Evolutionary conservation across 1,140 invertebrate genomes (phyloP).

Genomic region (Aricia agestis): DNA sequence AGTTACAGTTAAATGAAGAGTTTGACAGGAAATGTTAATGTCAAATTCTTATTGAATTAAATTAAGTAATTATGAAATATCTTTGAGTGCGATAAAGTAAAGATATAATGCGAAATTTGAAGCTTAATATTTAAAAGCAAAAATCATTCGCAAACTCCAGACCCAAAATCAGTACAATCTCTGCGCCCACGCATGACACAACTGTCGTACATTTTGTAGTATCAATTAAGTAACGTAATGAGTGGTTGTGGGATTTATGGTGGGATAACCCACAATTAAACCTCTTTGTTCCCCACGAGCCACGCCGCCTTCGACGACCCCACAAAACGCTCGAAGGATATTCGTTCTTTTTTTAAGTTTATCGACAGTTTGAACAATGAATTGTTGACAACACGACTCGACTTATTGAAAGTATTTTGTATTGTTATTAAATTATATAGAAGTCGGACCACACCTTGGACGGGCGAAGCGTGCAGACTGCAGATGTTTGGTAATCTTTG

Average conservation of each 20-base stretch:
- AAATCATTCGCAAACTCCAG: not conserved
- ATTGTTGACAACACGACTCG: not conserved
- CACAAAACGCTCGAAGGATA: conserved; percentile 35
- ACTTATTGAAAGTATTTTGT: not conserved
- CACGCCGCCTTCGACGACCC: conserved; percentile 41
- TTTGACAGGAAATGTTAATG: too few species aligned
- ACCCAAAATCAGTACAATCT: not conserved
- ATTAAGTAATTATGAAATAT: too few species aligned
- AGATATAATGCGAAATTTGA: too few species aligned
- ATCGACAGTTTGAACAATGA: conserved; percentile 3
- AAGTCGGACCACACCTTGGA: too few species aligned
- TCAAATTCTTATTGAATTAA: too few species aligned
- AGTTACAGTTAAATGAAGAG: too few species aligned
- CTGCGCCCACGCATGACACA: conserved; percentile 2
- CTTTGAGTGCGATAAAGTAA: too few species aligned
- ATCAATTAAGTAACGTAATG: conserved; percentile 68
- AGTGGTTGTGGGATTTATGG: conserved; percentile 62
- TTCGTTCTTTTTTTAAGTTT: not conserved
- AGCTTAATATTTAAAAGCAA: too few species aligned
- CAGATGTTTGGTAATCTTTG: too few species aligned
- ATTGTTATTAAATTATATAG: too few species aligned
- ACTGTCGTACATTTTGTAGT: conserved; percentile 10
- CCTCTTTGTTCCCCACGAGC: conserved; percentile 52
- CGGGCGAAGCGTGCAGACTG: too few species aligned
- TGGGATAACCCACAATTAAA: conserved; percentile 60